phyloP scores from a whole-genome alignment of 2,113 vertebrate species.

The Carassius gibelio region DNA sequence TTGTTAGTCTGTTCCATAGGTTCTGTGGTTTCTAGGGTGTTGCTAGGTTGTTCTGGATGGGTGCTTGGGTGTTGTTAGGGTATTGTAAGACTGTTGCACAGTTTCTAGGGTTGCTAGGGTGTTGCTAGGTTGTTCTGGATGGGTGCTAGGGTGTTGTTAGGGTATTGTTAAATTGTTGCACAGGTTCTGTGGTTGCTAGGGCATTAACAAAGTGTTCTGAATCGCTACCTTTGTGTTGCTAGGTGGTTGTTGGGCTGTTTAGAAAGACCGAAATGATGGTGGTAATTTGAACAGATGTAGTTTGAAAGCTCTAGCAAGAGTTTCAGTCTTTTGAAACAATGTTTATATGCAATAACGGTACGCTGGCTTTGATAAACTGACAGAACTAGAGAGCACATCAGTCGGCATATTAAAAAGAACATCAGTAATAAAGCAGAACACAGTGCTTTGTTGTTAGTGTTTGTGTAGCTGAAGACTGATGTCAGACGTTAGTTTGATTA shows the following conservation, averaged over 20 bases:
- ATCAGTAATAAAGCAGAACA: conserved; percentile 9
- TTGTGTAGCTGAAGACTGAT: not conserved
- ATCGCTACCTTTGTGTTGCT: not conserved
- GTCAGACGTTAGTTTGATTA: conserved; percentile 6
- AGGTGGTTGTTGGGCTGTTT: not conserved
- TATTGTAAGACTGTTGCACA: not conserved
- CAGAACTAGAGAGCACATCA: not conserved
- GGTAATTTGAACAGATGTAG: not conserved
- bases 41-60: too few species aligned
- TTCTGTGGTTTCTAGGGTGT: too few species aligned
- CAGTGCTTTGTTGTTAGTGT: not conserved
- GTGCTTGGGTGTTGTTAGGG: too few species aligned
- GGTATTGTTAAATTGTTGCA: not conserved
- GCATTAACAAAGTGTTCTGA: not conserved
- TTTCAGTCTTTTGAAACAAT: not conserved
- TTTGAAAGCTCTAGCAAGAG: not conserved
- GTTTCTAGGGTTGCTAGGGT: not conserved
- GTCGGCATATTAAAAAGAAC: not conserved
- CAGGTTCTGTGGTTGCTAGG: not conserved
- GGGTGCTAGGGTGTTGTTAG: too few species aligned
- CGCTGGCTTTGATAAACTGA: not conserved
- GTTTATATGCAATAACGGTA: not conserved
- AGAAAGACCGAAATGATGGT: not conserved
- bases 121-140: too few species aligned
- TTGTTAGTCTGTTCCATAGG: too few species aligned